Percentiles rank a stretch among this genome's conserved stretches.
These are phyloP conservation scores for Brachystomella parvula DNA, from an alignment of 1,140 invertebrate species.

Conservation along the genomic window DNA sequence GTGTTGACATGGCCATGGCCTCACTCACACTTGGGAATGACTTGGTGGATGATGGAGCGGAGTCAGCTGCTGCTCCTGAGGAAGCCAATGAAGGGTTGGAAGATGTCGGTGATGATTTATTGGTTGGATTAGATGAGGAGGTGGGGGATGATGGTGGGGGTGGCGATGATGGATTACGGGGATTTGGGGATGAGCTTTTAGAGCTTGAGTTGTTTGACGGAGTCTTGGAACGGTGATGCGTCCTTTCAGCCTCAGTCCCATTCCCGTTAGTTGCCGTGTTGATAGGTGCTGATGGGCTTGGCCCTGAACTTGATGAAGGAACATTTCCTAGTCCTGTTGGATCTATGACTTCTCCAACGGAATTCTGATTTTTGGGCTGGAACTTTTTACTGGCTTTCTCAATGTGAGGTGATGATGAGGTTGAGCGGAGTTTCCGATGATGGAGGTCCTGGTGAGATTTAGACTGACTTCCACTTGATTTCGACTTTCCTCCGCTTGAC, in stretches of 20 bases:
- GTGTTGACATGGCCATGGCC: constrained; percentile 14
- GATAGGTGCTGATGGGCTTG: background rate
- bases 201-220: constrained; percentile 14
- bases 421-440: constrained; percentile 14
- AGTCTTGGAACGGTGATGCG: background rate
- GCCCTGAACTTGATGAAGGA: background rate
- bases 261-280: background rate
- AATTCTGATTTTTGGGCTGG: too few relatives aligned
- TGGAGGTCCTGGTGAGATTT: constrained; percentile 4
- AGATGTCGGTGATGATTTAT: constrained; percentile 24
- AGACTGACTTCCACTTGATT: background rate
- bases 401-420: constrained; percentile 7
- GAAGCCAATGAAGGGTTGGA: constrained; percentile 3
- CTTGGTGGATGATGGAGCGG: constrained; percentile 1
- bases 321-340: background rate
- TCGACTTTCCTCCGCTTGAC: background rate
- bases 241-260: background rate
- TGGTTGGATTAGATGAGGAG: constrained; percentile 15
- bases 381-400: background rate
- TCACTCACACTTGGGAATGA: constrained; percentile 7
- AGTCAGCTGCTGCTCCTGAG: constrained; percentile 22
- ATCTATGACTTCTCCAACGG: background rate
- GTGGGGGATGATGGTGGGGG: background rate
- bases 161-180: background rate
- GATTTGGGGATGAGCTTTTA: constrained; percentile 4